These are phyloP conservation scores for Zygothrica quintamaculata DNA, from an alignment of 2,888 invertebrate genomes.

Conservation along the genomic window DNA sequence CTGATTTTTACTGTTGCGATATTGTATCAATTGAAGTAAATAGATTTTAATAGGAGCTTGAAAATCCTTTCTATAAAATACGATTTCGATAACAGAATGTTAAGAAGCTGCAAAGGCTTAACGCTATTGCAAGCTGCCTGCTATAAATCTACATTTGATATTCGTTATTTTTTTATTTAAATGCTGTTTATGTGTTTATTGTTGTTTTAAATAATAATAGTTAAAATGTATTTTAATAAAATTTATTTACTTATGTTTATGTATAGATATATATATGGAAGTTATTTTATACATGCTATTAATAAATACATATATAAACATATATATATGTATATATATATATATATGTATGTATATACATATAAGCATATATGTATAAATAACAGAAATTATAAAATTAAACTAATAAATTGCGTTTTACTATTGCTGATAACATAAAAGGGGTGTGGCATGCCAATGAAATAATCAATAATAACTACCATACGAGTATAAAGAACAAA, in stretches of 20 bases:
- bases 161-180: no score
- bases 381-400: conserved; percentile 33
- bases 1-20: no score
- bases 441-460: conserved; percentile 27
- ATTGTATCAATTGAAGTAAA: no score
- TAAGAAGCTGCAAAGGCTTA: no score
- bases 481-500: conserved; percentile 16
- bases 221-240: conserved; percentile 1
- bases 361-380: conserved; percentile 2
- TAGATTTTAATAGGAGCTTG: no score
- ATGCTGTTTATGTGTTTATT: no score
- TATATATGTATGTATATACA: conserved; percentile 34
- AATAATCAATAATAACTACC: conserved; percentile 44
- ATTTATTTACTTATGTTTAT: conserved; percentile 31
- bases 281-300: no score
- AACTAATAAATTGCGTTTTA: not conserved
- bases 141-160: no score
- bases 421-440: conserved; percentile 11
- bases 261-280: conserved; percentile 24
- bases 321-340: conserved; percentile 18
- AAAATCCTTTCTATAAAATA: no score
- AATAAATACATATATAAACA: conserved; percentile 8
- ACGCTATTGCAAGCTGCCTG: no score
- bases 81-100: no score
- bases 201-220: no score